phyloP scores from a whole-genome alignment of 2,113 vertebrate genomes.

The Ophiodon elongatus region DNA sequence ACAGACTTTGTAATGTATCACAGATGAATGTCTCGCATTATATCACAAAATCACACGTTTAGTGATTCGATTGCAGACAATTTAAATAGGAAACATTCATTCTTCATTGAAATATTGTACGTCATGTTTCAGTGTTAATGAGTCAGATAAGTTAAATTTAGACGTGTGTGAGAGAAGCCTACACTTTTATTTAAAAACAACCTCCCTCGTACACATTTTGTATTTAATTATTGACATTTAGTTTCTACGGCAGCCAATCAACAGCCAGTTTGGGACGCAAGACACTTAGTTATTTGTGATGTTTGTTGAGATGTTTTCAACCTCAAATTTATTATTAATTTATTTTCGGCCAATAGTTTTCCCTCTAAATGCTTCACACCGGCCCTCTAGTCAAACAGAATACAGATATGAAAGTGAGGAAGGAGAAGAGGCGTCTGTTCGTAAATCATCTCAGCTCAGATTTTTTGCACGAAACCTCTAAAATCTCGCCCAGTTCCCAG shows the following conservation, averaged over 20 bases:
- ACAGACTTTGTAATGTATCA: no score
- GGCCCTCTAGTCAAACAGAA: not conserved
- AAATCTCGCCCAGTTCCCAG: conserved; percentile 28
- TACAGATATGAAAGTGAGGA: not conserved
- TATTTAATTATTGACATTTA: not conserved
- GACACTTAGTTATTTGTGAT: not conserved
- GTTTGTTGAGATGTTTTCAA: not conserved
- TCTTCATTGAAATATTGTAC: no score
- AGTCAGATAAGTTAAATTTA: conserved; percentile 11
- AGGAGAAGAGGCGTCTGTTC: not conserved
- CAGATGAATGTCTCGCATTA: no score
- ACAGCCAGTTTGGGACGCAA: not conserved
- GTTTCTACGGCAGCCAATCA: conserved; percentile 7
- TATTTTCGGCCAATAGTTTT: not conserved
- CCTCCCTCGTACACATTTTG: not conserved
- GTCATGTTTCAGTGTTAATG: not conserved
- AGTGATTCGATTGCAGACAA: no score
- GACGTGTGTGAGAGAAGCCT: not conserved
- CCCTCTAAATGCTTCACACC: no score
- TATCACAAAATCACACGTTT: no score
- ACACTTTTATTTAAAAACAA: not conserved
- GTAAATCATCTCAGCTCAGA: not conserved
- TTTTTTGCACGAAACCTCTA: not conserved
- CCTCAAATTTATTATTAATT: no score
- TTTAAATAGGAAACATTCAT: no score